Conservation (phyloP, 2,888 invertebrate species). For the Hirtodrosophila confusa region DNA sequence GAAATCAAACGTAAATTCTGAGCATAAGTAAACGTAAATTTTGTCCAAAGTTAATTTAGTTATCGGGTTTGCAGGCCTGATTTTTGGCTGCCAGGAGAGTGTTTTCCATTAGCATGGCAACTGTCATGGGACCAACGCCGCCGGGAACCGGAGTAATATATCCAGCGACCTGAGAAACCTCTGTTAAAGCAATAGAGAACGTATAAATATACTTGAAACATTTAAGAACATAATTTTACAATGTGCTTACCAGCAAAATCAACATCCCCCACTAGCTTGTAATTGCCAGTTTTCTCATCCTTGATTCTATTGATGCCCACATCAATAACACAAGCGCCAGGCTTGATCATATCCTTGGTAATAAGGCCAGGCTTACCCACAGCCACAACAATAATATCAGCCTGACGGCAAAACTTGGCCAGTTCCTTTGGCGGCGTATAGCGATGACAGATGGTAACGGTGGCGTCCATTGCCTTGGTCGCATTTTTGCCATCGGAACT, state of each 20-base stretch:
- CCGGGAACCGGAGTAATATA: slow-evolving; percentile 95
- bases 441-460: slow-evolving; percentile 95
- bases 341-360: slow-evolving; percentile 93
- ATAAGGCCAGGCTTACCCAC: slow-evolving; percentile 90
- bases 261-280: slow-evolving; percentile 93
- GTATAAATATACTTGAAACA: no score
- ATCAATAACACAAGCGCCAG: slow-evolving; percentile 94
- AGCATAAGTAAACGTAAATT: slow-evolving; percentile 10
- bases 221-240: no score
- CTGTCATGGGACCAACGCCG: slow-evolving; percentile 97
- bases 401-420: slow-evolving; percentile 86
- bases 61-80: slow-evolving; percentile 61
- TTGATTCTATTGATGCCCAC: slow-evolving; percentile 92
- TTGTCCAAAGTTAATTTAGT: not conserved
- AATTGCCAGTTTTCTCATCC: slow-evolving; percentile 87
- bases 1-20: slow-evolving; percentile 36
- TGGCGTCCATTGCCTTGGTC: slow-evolving; percentile 91
- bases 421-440: slow-evolving; percentile 92
- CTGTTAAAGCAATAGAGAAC: slow-evolving; percentile 83
- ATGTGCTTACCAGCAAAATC: slow-evolving; percentile 90
- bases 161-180: slow-evolving; percentile 91
- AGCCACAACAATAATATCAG: slow-evolving; percentile 84
- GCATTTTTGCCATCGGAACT: slow-evolving; percentile 90
- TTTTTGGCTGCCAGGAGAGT: slow-evolving; percentile 90
- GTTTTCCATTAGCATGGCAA: slow-evolving; percentile 96